Percentiles rank a stretch among this genome's conserved stretches.
Conservation (phyloP, 2,888 invertebrate genomes). For the Lasius platythorax region DNA sequence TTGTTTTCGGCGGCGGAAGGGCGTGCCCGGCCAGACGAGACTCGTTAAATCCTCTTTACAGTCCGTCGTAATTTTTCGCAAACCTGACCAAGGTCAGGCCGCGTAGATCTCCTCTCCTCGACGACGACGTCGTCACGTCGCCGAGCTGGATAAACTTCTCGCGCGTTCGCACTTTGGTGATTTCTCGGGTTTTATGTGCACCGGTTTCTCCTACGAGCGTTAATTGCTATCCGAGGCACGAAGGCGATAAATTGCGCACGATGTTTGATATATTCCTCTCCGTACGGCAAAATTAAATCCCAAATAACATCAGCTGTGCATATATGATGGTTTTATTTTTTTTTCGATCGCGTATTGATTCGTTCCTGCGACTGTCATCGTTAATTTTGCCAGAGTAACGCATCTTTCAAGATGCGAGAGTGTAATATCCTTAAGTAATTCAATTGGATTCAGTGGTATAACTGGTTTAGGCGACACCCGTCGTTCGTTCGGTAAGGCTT, state of each 20-base stretch:
- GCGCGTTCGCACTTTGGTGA: conserved; percentile 12
- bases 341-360: conserved; percentile 37
- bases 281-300: conserved; percentile 36
- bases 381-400: conserved; percentile 38
- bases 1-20: conserved; percentile 61
- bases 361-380: neutral
- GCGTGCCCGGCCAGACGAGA: conserved; percentile 44
- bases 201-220: conserved; percentile 47
- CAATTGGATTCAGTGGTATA: neutral
- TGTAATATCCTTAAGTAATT: neutral
- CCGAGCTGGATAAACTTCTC: conserved; percentile 23
- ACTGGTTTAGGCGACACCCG: neutral
- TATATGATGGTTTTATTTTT: neutral
- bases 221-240: conserved; percentile 39
- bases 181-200: conserved; percentile 47
- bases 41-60: conserved; percentile 49
- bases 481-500: neutral
- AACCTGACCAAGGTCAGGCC: conserved; percentile 11
- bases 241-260: conserved; percentile 31
- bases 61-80: conserved; percentile 40
- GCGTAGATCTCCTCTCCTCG: conserved; percentile 16
- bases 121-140: conserved; percentile 23
- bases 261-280: neutral
- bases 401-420: neutral
- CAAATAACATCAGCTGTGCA: conserved; percentile 7